These are phyloP conservation scores for Agrotis exclamationis DNA, from an alignment of 2,888 invertebrate genomes.

Conservation along the genomic window DNA sequence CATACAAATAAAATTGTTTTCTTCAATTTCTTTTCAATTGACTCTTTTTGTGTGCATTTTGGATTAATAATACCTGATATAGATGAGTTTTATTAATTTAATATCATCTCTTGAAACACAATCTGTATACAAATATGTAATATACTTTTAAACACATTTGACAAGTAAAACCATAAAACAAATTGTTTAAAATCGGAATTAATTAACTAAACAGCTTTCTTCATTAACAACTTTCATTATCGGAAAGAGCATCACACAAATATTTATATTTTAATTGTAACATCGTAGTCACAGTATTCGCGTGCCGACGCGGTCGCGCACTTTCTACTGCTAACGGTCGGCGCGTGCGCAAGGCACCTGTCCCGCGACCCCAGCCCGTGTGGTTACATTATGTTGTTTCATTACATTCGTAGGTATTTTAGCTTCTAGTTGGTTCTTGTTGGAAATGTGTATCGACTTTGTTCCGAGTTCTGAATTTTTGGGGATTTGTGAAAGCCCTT, in stretches of 20 bases:
- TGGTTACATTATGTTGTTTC: slow-evolving; percentile 77
- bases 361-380: slow-evolving; percentile 83
- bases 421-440: slow-evolving; percentile 58
- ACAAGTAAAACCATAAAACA: neutral
- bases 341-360: slow-evolving; percentile 90
- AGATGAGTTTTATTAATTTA: too few relatives aligned
- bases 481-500: neutral
- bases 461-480: slow-evolving; percentile 10
- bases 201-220: slow-evolving; percentile 39
- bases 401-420: slow-evolving; percentile 65
- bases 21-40: too few relatives aligned
- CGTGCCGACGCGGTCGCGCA: slow-evolving; percentile 90
- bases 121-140: fast-evolving
- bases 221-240: slow-evolving; percentile 37
- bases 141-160: neutral
- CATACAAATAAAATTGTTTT: neutral
- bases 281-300: slow-evolving; percentile 80
- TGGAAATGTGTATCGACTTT: slow-evolving; percentile 9
- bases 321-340: slow-evolving; percentile 91
- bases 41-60: too few relatives aligned
- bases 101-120: neutral
- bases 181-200: neutral
- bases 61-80: too few relatives aligned
- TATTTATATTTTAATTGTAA: slow-evolving; percentile 48
- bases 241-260: slow-evolving; percentile 32